phyloP scores from a whole-genome alignment of 2,888 invertebrate genomes.

The Aleiodes testaceus region DNA sequence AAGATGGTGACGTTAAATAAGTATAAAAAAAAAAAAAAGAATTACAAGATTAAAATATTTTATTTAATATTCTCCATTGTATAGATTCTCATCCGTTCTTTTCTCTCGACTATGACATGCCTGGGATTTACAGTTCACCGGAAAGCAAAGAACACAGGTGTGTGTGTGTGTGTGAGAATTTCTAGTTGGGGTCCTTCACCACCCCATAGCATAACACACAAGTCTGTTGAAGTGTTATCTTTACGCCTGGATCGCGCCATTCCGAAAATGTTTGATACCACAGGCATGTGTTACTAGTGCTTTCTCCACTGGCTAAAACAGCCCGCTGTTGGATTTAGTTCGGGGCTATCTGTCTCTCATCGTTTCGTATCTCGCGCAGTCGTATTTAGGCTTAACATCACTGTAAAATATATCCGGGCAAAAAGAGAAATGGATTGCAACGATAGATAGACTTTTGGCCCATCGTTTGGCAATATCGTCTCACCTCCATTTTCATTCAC shows the following conservation, averaged over 20 bases:
- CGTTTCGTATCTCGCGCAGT: neutral
- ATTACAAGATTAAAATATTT: too few relatives aligned
- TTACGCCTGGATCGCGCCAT: constrained; percentile 46
- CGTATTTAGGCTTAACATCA: constrained; percentile 7
- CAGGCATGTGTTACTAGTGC: constrained; percentile 56
- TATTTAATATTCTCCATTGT: too few relatives aligned
- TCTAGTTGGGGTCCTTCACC: constrained; percentile 1
- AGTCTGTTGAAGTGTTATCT: constrained; percentile 42
- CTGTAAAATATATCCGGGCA: neutral
- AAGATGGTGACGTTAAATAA: too few relatives aligned
- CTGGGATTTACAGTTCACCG: neutral
- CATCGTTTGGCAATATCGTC: constrained; percentile 56
- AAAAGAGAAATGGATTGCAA: constrained; percentile 29
- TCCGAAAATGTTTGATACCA: constrained; percentile 42
- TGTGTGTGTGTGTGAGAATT: neutral
- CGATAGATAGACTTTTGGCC: constrained; percentile 50
- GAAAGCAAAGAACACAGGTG: neutral
- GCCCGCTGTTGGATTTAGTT: constrained; percentile 58
- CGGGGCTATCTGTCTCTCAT: constrained; percentile 30
- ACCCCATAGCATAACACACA: constrained; percentile 8
- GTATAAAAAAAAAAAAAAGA: too few relatives aligned
- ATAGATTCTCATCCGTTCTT: too few relatives aligned
- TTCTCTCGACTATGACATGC: too few relatives aligned
- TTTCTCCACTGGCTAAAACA: constrained; percentile 53
- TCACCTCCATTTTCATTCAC: constrained; percentile 26